Percentiles rank a stretch among this genome's conserved stretches.
Evolutionary conservation across 2,888 invertebrate genomes (phyloP).

Genomic region (Hesperia comma): DNA sequence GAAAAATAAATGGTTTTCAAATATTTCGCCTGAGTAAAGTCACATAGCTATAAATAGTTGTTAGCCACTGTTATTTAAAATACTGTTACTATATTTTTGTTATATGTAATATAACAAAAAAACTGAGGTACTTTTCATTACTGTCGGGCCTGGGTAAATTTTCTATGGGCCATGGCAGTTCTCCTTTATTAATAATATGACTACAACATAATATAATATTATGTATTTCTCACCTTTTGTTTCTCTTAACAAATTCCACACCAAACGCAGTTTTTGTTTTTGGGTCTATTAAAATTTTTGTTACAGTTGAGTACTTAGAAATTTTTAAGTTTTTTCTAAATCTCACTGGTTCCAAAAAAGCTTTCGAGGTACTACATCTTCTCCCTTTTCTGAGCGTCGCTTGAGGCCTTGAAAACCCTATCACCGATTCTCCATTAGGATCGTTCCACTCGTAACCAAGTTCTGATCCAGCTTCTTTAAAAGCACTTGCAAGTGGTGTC

Average conservation of each 20-base stretch:
- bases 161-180: too few relatives aligned
- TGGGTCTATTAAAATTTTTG: constrained; percentile 87
- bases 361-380: constrained; percentile 91
- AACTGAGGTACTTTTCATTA: too few relatives aligned
- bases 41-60: too few relatives aligned
- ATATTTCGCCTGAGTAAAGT: too few relatives aligned
- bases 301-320: constrained; percentile 87
- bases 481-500: constrained; percentile 85
- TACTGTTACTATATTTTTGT: too few relatives aligned
- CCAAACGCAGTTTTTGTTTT: constrained; percentile 85
- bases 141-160: too few relatives aligned
- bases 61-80: too few relatives aligned
- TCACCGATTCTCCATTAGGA: constrained; percentile 86
- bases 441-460: constrained; percentile 88
- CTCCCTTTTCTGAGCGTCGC: constrained; percentile 88
- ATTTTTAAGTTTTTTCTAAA: constrained; percentile 87
- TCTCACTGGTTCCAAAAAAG: constrained; percentile 88
- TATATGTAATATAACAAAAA: too few relatives aligned
- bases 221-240: constrained; percentile 62
- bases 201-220: too few relatives aligned
- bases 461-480: constrained; percentile 87
- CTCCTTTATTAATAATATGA: too few relatives aligned
- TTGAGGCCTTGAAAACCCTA: constrained; percentile 89
- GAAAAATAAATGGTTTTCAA: too few relatives aligned
- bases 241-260: constrained; percentile 87